Conservation (phyloP, 2,113 vertebrate species). For the Pluvialis apricaria region DNA sequence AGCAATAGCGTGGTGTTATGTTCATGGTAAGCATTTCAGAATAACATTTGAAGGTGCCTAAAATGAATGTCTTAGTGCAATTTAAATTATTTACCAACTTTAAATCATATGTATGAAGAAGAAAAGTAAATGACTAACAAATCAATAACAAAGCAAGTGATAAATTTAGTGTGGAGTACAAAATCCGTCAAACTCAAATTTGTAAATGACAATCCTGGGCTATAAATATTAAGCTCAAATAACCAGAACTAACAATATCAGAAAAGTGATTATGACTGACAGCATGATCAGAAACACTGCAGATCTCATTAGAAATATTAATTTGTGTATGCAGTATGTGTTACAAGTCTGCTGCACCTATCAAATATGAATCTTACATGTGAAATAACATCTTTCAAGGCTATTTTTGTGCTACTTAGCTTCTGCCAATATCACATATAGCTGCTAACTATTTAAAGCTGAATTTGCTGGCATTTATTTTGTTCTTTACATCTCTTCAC, state of each 20-base stretch:
- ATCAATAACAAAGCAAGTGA: constrained; percentile 32
- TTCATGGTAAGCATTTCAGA: constrained; percentile 5
- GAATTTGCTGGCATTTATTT: neutral
- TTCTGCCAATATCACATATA: neutral
- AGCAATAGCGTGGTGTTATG: neutral
- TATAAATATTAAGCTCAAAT: constrained; percentile 42
- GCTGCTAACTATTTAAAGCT: neutral
- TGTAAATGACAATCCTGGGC: neutral
- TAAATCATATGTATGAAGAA: constrained; percentile 28
- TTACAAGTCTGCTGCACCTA: neutral
- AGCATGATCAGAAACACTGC: constrained; percentile 7
- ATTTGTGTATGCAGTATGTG: neutral
- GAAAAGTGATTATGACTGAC: constrained; percentile 36
- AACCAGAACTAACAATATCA: constrained; percentile 33
- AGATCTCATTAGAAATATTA: constrained; percentile 23
- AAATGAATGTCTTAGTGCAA: neutral
- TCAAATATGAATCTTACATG: neutral
- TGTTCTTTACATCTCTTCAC: neutral
- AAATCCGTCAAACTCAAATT: neutral
- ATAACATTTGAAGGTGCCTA: neutral
- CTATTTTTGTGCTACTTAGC: neutral
- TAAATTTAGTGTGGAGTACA: neutral
- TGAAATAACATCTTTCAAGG: neutral
- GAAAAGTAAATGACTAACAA: constrained; percentile 33
- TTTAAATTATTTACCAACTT: constrained; percentile 40